Conservation (phyloP, 2,113 vertebrate genomes). For the Mesocricetus auratus region DNA sequence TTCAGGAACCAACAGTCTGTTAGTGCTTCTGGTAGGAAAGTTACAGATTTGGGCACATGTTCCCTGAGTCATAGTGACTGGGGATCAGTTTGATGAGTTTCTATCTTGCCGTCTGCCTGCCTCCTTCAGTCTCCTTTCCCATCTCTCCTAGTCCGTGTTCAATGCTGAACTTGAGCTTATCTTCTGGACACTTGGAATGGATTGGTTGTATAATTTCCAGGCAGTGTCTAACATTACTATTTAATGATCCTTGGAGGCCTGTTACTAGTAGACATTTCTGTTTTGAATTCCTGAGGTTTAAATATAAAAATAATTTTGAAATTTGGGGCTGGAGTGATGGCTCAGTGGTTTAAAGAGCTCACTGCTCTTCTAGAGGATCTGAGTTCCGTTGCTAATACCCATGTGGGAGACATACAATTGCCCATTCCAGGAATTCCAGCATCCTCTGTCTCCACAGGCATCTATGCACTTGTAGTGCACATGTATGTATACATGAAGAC, state of each 20-base stretch:
- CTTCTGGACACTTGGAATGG: background rate
- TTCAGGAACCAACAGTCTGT: background rate
- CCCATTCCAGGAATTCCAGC: background rate
- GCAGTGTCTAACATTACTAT: background rate
- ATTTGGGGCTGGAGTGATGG: background rate
- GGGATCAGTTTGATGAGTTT: background rate
- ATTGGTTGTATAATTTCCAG: background rate
- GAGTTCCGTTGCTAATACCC: background rate
- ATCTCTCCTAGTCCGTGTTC: background rate
- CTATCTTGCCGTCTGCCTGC: background rate
- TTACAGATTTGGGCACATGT: background rate
- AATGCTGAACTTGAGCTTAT: background rate
- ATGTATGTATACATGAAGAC: background rate
- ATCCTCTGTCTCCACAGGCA: background rate
- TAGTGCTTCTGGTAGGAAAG: background rate
- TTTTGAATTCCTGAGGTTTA: constrained; percentile 63
- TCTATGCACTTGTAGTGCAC: background rate
- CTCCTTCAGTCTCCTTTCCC: background rate
- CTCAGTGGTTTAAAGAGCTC: background rate
- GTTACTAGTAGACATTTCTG: constrained; percentile 38
- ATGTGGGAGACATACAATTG: background rate
- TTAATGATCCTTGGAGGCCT: background rate
- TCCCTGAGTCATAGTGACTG: background rate
- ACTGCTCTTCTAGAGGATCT: background rate
- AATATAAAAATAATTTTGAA: constrained; percentile 29